Conservation (phyloP, 2,888 invertebrate species). For the Xylocampa areola region DNA sequence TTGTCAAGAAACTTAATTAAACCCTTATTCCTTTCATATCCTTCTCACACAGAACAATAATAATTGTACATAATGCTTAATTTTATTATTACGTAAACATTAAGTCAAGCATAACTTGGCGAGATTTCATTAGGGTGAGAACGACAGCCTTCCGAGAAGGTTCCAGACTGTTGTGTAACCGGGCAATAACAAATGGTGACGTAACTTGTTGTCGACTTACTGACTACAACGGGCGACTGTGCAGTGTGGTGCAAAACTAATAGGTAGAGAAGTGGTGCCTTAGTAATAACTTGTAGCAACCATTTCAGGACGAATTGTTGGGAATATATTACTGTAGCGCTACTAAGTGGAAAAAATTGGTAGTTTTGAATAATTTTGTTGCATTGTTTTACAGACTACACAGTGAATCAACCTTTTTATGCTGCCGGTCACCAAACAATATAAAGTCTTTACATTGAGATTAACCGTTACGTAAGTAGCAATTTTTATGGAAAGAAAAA, state of each 20-base stretch:
- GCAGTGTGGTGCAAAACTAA: not conserved
- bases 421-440: too few relatives aligned
- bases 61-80: not conserved
- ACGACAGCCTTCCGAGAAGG: slow-evolving; percentile 18
- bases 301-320: not conserved
- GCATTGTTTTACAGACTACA: too few relatives aligned
- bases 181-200: slow-evolving; percentile 21
- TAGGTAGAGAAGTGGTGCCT: not conserved
- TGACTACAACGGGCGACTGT: not conserved
- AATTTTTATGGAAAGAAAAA: too few relatives aligned
- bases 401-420: too few relatives aligned
- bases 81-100: slow-evolving; percentile 13
- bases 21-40: not conserved
- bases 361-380: too few relatives aligned
- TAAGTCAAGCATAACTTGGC: slow-evolving; percentile 6
- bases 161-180: slow-evolving; percentile 19
- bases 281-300: not conserved
- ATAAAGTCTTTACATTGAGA: too few relatives aligned
- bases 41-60: slow-evolving; percentile 5
- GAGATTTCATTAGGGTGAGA: slow-evolving; percentile 14
- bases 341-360: too few relatives aligned
- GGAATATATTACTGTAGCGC: not conserved
- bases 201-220: slow-evolving; percentile 13
- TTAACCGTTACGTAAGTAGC: too few relatives aligned
- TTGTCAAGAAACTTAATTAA: not conserved